Evolutionary conservation across 2,797 vertebrate genomes (phyloP).

Genomic region (Sternotherus odoratus): DNA sequence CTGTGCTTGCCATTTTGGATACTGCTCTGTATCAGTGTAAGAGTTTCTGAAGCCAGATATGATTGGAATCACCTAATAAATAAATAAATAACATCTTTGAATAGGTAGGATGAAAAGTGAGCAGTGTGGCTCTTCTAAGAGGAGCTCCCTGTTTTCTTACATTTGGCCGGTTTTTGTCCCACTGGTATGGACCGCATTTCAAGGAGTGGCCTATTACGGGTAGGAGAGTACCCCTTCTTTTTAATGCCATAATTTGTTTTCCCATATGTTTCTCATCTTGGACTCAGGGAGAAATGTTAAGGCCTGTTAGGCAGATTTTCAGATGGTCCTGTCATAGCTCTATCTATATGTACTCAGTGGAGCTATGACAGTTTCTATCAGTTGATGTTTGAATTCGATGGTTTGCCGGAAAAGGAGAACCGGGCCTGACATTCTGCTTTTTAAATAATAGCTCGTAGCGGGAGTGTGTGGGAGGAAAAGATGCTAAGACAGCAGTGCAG

Average conservation of each 20-base stretch:
- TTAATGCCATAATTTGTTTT: background rate
- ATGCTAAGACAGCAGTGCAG: background rate
- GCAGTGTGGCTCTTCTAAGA: background rate
- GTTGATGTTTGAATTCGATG: background rate
- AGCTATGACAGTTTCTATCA: background rate
- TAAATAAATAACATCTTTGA: accelerated
- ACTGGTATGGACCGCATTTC: accelerated
- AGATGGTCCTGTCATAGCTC: background rate
- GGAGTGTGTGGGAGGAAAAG: background rate
- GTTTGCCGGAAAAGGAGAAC: background rate
- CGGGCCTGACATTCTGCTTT: background rate
- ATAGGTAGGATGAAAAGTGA: background rate
- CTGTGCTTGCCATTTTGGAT: background rate
- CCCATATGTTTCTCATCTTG: accelerated
- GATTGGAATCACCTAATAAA: background rate
- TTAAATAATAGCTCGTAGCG: background rate
- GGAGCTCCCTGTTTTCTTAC: background rate
- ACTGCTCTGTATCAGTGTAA: background rate
- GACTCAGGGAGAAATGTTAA: background rate
- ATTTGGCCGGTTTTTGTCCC: background rate
- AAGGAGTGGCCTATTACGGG: background rate
- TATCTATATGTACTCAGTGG: background rate
- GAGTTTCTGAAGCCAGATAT: background rate
- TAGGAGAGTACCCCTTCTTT: background rate
- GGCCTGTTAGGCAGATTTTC: background rate